Evolutionary conservation across 2,888 invertebrate species (phyloP).

Genomic region (Tachina grossa): DNA sequence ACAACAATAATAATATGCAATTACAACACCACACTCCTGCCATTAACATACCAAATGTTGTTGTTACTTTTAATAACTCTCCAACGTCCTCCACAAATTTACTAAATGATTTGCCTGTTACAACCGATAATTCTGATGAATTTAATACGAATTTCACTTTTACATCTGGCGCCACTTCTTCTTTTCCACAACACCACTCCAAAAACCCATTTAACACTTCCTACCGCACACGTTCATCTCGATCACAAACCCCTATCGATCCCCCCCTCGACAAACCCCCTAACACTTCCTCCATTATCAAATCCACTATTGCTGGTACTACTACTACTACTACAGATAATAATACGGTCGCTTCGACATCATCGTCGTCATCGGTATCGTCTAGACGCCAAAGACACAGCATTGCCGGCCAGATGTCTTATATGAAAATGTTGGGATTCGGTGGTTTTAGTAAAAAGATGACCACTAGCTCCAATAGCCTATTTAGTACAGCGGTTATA

Average conservation of each 20-base stretch:
- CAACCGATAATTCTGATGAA: conserved; percentile 70
- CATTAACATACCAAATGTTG: conserved; percentile 69
- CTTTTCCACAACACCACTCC: conserved; percentile 61
- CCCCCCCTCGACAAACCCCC: conserved; percentile 60
- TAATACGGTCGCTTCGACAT: conserved; percentile 80
- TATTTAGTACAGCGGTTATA: conserved; percentile 98
- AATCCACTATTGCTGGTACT: conserved; percentile 78
- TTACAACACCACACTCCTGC: conserved; percentile 62
- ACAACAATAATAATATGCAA: conserved; percentile 64
- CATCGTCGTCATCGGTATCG: conserved; percentile 81
- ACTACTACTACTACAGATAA: conserved; percentile 78
- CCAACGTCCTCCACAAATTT: conserved; percentile 68
- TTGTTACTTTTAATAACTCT: conserved; percentile 69
- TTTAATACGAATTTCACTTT: conserved; percentile 70
- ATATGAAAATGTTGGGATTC: conserved; percentile 94
- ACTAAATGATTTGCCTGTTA: conserved; percentile 55
- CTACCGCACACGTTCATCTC: conserved; percentile 43
- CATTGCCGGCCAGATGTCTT: conserved; percentile 97
- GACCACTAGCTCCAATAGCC: conserved; percentile 89
- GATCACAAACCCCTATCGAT: conserved; percentile 62
- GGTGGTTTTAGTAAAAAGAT: conserved; percentile 87
- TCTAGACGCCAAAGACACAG: conserved; percentile 96
- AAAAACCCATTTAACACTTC: conserved; percentile 56
- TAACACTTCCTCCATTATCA: conserved; percentile 66
- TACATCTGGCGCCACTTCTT: conserved; percentile 54